Conservation (phyloP, 2,888 invertebrate species). For the Steromphala cineraria region DNA sequence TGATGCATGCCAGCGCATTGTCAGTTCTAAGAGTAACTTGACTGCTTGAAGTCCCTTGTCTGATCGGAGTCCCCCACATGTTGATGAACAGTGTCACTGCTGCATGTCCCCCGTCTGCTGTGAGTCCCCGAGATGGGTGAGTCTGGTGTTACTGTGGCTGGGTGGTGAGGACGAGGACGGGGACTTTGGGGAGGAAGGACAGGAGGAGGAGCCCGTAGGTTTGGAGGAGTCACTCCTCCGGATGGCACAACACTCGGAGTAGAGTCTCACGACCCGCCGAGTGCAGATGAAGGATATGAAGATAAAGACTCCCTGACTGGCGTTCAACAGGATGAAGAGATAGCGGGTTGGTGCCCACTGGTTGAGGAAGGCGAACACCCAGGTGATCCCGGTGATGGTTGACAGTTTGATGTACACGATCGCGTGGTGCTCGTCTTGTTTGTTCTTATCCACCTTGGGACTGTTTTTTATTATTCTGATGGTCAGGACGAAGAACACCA, state of each 20-base stretch:
- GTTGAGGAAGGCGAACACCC: constrained; percentile 29
- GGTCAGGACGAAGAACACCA: constrained; percentile 36
- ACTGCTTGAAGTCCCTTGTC: too few species aligned
- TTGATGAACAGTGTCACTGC: not conserved
- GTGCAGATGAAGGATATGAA: constrained; percentile 42
- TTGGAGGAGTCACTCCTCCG: not conserved
- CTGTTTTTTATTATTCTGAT: constrained; percentile 29
- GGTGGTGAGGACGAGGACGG: not conserved
- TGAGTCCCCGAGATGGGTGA: not conserved
- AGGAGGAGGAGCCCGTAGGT: not conserved
- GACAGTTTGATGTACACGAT: constrained; percentile 41
- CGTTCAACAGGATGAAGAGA: constrained; percentile 34
- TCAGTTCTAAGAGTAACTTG: too few species aligned
- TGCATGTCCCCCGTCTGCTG: not conserved
- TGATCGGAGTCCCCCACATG: too few species aligned
- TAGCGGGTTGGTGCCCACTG: constrained; percentile 20
- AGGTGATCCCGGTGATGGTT: constrained; percentile 41
- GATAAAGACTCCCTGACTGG: constrained; percentile 42
- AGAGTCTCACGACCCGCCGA: constrained; percentile 33
- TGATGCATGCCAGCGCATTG: too few species aligned
- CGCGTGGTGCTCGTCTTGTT: constrained; percentile 32
- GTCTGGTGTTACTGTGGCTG: not conserved
- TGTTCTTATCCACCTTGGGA: constrained; percentile 26
- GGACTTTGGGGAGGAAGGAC: not conserved
- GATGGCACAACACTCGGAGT: not conserved